Conservation (phyloP, 2,797 vertebrate genomes). For the Aselliscus stoliczkanus region DNA sequence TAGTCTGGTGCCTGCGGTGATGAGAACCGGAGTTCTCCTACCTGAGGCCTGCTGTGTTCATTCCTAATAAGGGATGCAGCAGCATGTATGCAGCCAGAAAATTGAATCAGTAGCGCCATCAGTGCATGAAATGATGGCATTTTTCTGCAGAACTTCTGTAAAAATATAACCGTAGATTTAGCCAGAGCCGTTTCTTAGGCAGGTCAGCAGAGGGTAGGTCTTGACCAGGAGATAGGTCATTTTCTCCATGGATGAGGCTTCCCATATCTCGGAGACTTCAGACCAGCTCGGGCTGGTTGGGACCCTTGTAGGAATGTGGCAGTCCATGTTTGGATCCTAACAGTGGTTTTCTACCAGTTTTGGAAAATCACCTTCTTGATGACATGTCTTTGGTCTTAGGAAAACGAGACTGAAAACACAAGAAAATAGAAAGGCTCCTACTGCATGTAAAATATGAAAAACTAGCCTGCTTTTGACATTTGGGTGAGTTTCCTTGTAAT, state of each 20-base stretch:
- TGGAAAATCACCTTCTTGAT: background rate
- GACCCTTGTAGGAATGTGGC: background rate
- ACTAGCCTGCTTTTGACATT: background rate
- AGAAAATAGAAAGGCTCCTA: background rate
- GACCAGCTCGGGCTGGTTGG: background rate
- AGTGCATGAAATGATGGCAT: conserved; percentile 72
- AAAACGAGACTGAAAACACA: conserved; percentile 2
- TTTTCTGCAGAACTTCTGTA: conserved; percentile 67
- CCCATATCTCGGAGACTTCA: background rate
- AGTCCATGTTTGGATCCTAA: background rate
- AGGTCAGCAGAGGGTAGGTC: conserved; percentile 41
- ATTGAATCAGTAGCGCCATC: conserved; percentile 76
- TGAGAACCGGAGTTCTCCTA: conserved; percentile 68
- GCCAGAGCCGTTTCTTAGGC: background rate
- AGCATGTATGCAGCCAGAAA: conserved; percentile 79
- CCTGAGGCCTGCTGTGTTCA: conserved; percentile 57
- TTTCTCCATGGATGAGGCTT: conserved; percentile 23
- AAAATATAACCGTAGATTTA: background rate
- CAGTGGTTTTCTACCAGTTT: background rate
- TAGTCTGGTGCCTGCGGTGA: conserved; percentile 75
- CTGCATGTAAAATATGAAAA: background rate
- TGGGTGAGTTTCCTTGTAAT: background rate
- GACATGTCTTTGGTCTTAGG: background rate
- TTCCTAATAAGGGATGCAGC: conserved; percentile 71
- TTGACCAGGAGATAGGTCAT: conserved; percentile 8